Conservation (phyloP, 1,140 invertebrate species). For the Nymphalis io region DNA sequence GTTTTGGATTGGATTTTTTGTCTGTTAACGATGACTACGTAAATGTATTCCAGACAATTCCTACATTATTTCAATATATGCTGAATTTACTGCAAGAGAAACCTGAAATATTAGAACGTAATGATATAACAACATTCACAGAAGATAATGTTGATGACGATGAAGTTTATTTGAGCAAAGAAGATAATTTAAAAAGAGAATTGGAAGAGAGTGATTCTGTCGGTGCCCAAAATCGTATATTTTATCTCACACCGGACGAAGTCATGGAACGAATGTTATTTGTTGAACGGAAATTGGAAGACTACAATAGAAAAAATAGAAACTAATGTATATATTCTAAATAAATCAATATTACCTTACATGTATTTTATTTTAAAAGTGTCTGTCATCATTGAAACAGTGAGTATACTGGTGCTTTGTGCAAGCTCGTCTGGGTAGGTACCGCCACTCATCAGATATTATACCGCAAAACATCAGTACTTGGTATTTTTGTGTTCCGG, state of each 20-base stretch:
- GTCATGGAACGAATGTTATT: conserved; percentile 40
- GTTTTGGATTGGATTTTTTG: conserved; percentile 3
- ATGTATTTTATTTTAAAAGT: too few relatives aligned
- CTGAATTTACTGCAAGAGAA: conserved; percentile 42
- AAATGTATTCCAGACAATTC: conserved; percentile 48
- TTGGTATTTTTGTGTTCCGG: too few relatives aligned
- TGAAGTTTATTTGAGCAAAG: not conserved
- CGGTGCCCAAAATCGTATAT: not conserved
- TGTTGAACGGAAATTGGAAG: conserved; percentile 43
- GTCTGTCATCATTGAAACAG: too few relatives aligned
- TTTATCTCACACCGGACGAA: conserved; percentile 39
- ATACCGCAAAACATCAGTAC: too few relatives aligned
- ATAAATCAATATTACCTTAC: not conserved
- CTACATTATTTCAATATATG: conserved; percentile 49
- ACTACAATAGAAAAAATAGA: conserved; percentile 39
- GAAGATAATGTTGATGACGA: conserved; percentile 19
- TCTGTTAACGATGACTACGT: conserved; percentile 35
- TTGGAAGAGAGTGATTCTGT: not conserved
- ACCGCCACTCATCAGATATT: too few relatives aligned
- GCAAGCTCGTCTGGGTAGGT: too few relatives aligned
- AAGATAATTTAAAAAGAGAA: conserved; percentile 11
- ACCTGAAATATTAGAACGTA: conserved; percentile 52
- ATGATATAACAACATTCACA: conserved; percentile 41
- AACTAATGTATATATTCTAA: conserved; percentile 1
- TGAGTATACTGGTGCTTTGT: too few relatives aligned